Base-by-base conservation (phyloP, 2,888 invertebrate species). In the Polia nebulosa region DNA sequence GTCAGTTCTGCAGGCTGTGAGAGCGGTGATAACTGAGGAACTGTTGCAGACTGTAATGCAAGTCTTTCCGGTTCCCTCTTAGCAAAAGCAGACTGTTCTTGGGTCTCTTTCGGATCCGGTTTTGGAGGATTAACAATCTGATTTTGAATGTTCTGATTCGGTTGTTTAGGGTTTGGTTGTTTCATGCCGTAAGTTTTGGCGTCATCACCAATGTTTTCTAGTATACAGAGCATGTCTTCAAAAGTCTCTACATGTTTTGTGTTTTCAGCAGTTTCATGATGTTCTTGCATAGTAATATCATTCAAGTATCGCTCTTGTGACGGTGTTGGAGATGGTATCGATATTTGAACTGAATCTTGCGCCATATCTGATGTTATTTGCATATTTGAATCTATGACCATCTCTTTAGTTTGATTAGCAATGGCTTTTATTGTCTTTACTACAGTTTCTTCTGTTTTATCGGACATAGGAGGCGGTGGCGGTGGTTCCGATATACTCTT, bases 1-100 rank as follows among this genome's bases (percentile, higher is more conserved):
- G 97, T 97, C 56, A 97, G 91, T 87, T 97, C 97, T 2, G 97
- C 96, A 0, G 97, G 97, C 87, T 97, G 97, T 0, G 97, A 97
- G 2, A 97, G 88, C 0, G 97, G 97, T 0, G 97, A 97, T 29
- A 97, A 90, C 86, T 97, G 97, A 0, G 97, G 97, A 56, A 97
- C 95, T 0, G 96, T 95, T 6, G 96, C 95, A 0, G 96, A 94
- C 72, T 96, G 94, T 62, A 96, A 83, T 17, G 82, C 93, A 79
- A 88, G 83, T 82, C 87, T 89, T 60, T 95, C 95, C 8, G 90
- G 88, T 67, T 94, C 94, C 49, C 92, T 86, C 79, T 93, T 92
- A 3, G 89, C 83, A 79, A 92, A 93, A 7, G 84, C 57, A 70
- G 81, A 88, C 88, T 80, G 91, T 61, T 94, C 94, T 58, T 72